Evolutionary conservation across 2,113 vertebrate species (phyloP), one percentile per base, ranked within the genome.

Genomic region (Pantherophis guttatus): DNA sequence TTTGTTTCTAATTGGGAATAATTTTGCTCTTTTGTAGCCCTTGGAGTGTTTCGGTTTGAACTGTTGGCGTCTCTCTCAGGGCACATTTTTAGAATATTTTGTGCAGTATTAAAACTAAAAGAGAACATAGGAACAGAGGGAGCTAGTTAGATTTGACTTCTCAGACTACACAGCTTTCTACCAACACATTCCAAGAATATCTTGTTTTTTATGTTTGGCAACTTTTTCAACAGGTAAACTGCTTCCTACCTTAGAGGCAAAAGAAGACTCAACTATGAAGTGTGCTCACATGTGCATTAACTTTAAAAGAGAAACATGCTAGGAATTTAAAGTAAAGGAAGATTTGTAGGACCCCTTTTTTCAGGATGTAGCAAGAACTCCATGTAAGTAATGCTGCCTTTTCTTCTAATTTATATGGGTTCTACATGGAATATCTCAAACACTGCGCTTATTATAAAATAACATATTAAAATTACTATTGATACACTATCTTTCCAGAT

Each of bases 21-120:
- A 58, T 29, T 89, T 89, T 93, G 58, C n/a, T 93, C n/a, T 65
- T 50, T 44, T n/a, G 52, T 90, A 65, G 89, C 58, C 85, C 81
- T 91, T 54, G 17, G 48, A 93, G 44, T 86, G 89, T 86, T 86
- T 90, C 21, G 26, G 23, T 86, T 86, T 90, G 75, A 90, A 65
- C 48, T 29, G 48, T 93, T 93, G 81, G 54, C 19, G 17, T 58
- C 58, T 52, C 88, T 87, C 24, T 57, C 9, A 50, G 87, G 39
- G 10, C 50, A 59, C 2, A 87, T 90, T 87, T 90, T 91, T 62
- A 12, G 8, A 48, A n/a, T 65, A 23, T 11, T 87, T 93, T 52
- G 48, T 81, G 21, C 8, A 81, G 75, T 33, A 29, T 65, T 70
- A 23, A 54, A 90, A 90, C 23, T 26, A 12, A 86, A 90, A 39